phyloP scores from a whole-genome alignment of 2,113 vertebrate species.

The Sus scrofa region T2T-Sscrofa CM000812.6:163577001-163577500 shows the following conservation, averaged over 20 bases:
- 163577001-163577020: not conserved
- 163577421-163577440: not conserved
- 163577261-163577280: too few relatives aligned
- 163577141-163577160: not conserved
- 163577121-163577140: not conserved
- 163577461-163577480: not conserved
- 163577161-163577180: not conserved
- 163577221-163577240: not conserved
- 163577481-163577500: not conserved
- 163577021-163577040: too few relatives aligned
- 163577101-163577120: rapidly evolving
- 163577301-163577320: not conserved
- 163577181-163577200: not conserved
- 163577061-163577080: not conserved
- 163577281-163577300: not conserved
- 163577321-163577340: not conserved
- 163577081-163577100: not conserved
- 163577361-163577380: not conserved
- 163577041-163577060: not conserved
- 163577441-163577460: not conserved
- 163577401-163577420: not conserved
- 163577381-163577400: not conserved
- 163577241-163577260: not conserved
- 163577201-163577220: not conserved
- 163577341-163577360: not conserved